Evolutionary conservation across 2,797 vertebrate genomes (phyloP), one percentile per base, ranked within the genome.

Genomic region (Sebastiscus tertius): DNA sequence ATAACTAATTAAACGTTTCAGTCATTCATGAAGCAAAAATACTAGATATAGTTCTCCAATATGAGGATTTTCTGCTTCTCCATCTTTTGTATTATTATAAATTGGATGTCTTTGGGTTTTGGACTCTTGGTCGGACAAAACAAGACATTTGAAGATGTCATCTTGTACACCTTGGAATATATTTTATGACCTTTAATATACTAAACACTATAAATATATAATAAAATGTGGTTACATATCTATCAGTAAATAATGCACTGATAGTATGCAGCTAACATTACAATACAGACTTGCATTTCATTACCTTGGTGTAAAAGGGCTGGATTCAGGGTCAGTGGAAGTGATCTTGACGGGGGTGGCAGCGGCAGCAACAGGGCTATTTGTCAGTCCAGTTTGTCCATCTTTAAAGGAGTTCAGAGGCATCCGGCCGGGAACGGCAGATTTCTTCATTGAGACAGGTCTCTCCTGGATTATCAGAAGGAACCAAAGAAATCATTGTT

Each of bases 361-460:
- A 54, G 42, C 1, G n/a, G 64, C n/a, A 34, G 69, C 14, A 39
- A 58, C n/a, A 0, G 70, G 1, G 0, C 52, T 68, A 1, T 60
- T 18, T 33, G 73, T 33, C 13, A 52, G 77, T 49, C 52, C 52
- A 55, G 61, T 22, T 3, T 29, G 16, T 63, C 3, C 67, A 49
- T 88, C 67, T 60, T 76, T 95, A 16, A 88, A 78, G 5, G 13
- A 79, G 34, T 93, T 94, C 9, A 79, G 18, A 18, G 87, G 84
- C 27, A 89, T 63, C 26, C 88, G 92, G 49, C 92, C 87, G 6
- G 91, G 86, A 52, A 83, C 83, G 12, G 59, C 6, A 0, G 87
- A 74, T 66, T 96, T 97, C 89, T 94, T 95, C 4, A 96, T 83
- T 13, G 94, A 95, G 7, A 93, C 31, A 0, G 95, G 91, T 12